Evolutionary conservation across 2,888 invertebrate genomes (phyloP).

Genomic region (Lumbricus terrestris): DNA sequence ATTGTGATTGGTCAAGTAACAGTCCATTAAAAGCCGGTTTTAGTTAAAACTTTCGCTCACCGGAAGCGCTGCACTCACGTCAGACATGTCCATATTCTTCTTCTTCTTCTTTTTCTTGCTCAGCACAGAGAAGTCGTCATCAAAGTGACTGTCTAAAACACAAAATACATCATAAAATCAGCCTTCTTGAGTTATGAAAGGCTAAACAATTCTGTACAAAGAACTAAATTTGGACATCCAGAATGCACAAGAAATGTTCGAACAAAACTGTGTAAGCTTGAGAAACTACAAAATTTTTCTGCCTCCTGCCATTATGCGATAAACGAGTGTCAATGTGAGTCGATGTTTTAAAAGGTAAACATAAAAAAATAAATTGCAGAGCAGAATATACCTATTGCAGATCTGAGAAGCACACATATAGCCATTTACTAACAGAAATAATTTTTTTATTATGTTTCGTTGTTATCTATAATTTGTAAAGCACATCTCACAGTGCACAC

Average conservation of each 20-base stretch:
- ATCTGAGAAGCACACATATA: too few species aligned
- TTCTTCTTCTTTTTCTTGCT: constrained; percentile 84
- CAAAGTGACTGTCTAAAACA: constrained; percentile 64
- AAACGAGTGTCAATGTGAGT: background rate
- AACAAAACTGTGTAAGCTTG: background rate
- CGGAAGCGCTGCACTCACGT: constrained; percentile 78
- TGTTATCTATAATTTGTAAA: too few species aligned
- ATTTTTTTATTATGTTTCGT: too few species aligned
- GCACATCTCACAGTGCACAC: too few species aligned
- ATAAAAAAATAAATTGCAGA: too few species aligned
- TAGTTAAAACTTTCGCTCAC: background rate
- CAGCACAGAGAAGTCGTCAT: constrained; percentile 38
- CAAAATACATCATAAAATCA: constrained; percentile 15
- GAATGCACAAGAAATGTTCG: too few species aligned
- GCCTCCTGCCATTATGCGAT: background rate
- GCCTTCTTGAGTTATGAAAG: background rate
- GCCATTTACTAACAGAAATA: too few species aligned
- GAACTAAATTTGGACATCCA: too few species aligned
- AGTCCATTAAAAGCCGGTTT: background rate
- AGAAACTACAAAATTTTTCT: too few species aligned
- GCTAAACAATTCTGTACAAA: background rate
- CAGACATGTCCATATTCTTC: constrained; percentile 82
- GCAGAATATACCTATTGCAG: too few species aligned
- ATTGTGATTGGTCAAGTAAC: too few species aligned
- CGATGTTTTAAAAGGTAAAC: too few species aligned